Evolutionary conservation across 1,140 invertebrate genomes (phyloP).

Genomic region (Caerostris extrusa): DNA sequence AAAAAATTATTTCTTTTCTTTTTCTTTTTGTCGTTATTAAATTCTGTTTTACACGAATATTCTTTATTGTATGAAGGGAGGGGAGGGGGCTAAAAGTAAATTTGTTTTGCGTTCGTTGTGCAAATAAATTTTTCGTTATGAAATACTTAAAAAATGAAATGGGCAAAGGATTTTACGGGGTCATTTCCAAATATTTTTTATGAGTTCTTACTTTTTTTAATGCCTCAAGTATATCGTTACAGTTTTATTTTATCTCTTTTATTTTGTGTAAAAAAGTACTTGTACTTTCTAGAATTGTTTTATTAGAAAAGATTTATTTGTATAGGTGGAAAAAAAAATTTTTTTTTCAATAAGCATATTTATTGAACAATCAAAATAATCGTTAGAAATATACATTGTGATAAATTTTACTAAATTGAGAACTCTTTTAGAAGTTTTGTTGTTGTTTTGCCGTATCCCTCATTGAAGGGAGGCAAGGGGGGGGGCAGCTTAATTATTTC

Average conservation of each 20-base stretch:
- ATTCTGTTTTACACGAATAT: background rate
- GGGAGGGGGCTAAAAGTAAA: background rate
- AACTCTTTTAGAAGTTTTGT: too few species aligned
- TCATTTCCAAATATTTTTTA: conserved; percentile 10
- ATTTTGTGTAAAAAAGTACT: too few species aligned
- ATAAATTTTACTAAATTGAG: too few species aligned
- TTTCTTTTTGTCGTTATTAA: background rate
- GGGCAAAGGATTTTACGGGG: conserved; percentile 10
- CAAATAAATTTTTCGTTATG: conserved; percentile 11
- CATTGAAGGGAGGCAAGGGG: too few species aligned
- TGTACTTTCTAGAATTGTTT: too few species aligned
- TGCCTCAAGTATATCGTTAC: too few species aligned
- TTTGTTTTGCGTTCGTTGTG: conserved; percentile 6
- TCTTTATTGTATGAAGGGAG: background rate
- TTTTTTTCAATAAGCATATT: too few species aligned
- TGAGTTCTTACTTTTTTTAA: background rate
- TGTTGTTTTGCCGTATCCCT: too few species aligned
- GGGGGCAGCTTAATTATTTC: too few species aligned
- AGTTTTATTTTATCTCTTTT: too few species aligned
- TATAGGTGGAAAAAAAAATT: background rate
- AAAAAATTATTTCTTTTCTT: background rate
- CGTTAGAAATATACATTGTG: too few species aligned
- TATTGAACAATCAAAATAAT: too few species aligned
- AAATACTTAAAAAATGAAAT: conserved; percentile 18
- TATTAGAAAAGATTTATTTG: background rate